Conservation (phyloP, 2,797 vertebrate species). For the Xiphophorus birchmanni region DNA sequence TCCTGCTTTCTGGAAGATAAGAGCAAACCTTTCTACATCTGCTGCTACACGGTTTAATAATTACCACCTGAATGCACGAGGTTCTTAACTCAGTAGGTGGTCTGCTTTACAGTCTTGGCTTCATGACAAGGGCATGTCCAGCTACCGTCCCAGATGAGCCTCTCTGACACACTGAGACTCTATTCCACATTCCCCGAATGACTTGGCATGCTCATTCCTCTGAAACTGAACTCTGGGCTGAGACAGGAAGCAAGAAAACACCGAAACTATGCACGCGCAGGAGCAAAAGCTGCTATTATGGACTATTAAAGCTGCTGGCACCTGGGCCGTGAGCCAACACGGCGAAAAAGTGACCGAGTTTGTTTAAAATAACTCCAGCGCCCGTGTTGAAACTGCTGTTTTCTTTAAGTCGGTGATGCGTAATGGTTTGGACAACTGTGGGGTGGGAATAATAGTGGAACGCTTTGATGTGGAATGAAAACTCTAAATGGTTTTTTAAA, state of each 20-base stretch:
- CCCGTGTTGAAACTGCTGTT: constrained; percentile 20
- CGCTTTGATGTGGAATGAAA: background rate
- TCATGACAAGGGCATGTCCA: constrained; percentile 65
- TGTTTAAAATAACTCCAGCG: constrained; percentile 34
- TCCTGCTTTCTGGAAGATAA: constrained; percentile 2
- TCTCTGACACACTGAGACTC: constrained; percentile 67
- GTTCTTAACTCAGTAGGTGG: constrained; percentile 49
- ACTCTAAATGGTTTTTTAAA: background rate
- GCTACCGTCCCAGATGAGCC: constrained; percentile 21
- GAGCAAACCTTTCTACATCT: constrained; percentile 1
- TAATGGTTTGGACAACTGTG: constrained; percentile 32
- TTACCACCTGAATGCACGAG: constrained; percentile 15
- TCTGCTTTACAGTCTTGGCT: constrained; percentile 45
- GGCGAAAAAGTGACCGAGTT: constrained; percentile 45
- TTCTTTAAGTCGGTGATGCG: constrained; percentile 15
- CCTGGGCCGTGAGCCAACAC: constrained; percentile 50
- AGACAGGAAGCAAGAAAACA: constrained; percentile 68
- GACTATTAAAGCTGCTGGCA: constrained; percentile 56
- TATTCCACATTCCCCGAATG: constrained; percentile 81
- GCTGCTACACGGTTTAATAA: constrained; percentile 13
- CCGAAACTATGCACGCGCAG: constrained; percentile 65
- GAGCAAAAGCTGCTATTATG: constrained; percentile 69
- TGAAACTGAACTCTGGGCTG: constrained; percentile 75
- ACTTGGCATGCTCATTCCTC: constrained; percentile 78
- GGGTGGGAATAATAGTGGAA: constrained; percentile 8